Evolutionary conservation across 1,140 invertebrate species (phyloP), one percentile per base, ranked within the genome.

Genomic region (Pararge aegeria): DNA sequence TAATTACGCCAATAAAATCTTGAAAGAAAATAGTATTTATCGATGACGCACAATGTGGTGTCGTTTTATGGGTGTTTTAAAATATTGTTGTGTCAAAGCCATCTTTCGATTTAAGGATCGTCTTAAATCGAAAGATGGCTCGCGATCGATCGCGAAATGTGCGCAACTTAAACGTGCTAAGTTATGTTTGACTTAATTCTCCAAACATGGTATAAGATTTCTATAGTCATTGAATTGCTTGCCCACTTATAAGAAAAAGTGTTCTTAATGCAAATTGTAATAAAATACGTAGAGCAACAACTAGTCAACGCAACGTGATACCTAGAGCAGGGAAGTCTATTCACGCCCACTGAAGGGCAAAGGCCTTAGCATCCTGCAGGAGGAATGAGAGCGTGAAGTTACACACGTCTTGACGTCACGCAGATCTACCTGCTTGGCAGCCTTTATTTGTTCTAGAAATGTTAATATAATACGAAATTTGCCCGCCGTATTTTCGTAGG

Each of bases 341-440:
- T 46, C 42, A 46, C n/a, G 42, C 42, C 19, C 42, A 46, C 42
- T 46, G 42, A 46, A 46, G 42, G 42, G 42, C 42, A 46, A 46
- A 46, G 19, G 18, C 42, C 40, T 44, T 20, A 46, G 42, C 42
- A 46, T 46, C 42, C 42, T 46, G 20, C 42, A 7, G 18, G 18
- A 46, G 42, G 42, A 46, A 46, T 46, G 42, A 46, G 42, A 46
- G 42, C 42, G 42, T 46, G 12, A 46, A 19, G 42, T 46, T 20
- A 46, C 42, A 18, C 38, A 46, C 19, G 12, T 46, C 42, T 15
- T 20, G 18, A 10, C 10, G 2, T 46, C 18, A 20, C 10, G 18
- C n/a, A 44, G 24, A n/a, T 15, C 38, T 46, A 40, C 13, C 1
- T 18, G 16, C 38, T 16, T 40, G 13, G 16, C 38, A 40, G 10